phyloP scores from a whole-genome alignment of 1,140 invertebrate genomes.

The Macrotrachela quadricornifera region DNA sequence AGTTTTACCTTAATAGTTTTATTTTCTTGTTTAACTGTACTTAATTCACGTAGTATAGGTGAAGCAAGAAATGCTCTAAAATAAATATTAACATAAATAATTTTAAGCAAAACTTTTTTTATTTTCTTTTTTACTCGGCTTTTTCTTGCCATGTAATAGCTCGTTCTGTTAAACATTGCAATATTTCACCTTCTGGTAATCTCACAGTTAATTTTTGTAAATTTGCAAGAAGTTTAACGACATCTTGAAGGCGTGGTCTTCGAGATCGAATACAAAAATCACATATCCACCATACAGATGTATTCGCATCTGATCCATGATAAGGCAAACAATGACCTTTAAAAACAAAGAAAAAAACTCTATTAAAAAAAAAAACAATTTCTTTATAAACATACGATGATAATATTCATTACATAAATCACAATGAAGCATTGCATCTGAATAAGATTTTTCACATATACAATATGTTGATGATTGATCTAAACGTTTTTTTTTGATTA shows the following conservation, averaged over 20 bases:
- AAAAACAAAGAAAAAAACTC: neutral
- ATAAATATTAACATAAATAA: too few relatives aligned
- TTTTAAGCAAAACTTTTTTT: too few relatives aligned
- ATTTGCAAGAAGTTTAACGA: constrained; percentile 57
- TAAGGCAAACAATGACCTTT: neutral
- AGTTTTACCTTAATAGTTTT: too few relatives aligned
- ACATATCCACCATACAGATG: constrained; percentile 32
- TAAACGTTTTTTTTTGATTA: constrained; percentile 21
- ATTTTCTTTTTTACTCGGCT: constrained; percentile 13
- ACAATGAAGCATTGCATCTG: constrained; percentile 67
- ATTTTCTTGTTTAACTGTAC: too few relatives aligned
- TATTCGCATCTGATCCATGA: neutral
- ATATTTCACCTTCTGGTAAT: constrained; percentile 62
- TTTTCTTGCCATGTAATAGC: constrained; percentile 42
- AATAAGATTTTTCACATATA: constrained; percentile 43
- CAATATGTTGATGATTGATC: constrained; percentile 34
- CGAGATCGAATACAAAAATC: constrained; percentile 59
- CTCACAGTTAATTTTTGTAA: constrained; percentile 60
- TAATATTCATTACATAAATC: constrained; percentile 82
- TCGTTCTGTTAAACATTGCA: constrained; percentile 67
- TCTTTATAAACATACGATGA: constrained; percentile 35
- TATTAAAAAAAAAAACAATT: too few relatives aligned
- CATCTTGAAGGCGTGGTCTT: constrained; percentile 58
- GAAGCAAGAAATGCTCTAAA: too few relatives aligned
- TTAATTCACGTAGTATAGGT: too few relatives aligned